Evolutionary conservation across 2,888 invertebrate genomes (phyloP).

Genomic region (Hyalella azteca): DNA sequence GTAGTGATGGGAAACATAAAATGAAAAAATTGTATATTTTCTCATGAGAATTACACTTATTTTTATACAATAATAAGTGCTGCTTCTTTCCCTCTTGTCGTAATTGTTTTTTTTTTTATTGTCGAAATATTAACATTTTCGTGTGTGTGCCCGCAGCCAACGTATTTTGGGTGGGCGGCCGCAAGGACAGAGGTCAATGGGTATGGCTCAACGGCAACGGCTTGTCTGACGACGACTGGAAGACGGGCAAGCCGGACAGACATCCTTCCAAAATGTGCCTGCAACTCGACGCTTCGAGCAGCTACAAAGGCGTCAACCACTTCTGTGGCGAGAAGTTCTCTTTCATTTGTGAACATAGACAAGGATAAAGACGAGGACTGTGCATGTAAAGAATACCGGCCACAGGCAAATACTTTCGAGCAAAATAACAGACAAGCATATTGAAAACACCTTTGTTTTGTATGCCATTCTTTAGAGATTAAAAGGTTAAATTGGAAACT

Average conservation of each 20-base stretch:
- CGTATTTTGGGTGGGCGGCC: slow-evolving; percentile 40
- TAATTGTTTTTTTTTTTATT: too few relatives aligned
- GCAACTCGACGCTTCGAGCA: slow-evolving; percentile 45
- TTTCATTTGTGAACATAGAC: slow-evolving; percentile 53
- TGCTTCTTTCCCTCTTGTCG: too few relatives aligned
- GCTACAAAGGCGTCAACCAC: slow-evolving; percentile 45
- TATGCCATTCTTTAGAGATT: too few relatives aligned
- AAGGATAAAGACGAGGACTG: background rate
- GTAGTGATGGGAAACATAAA: too few relatives aligned
- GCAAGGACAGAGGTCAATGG: slow-evolving; percentile 16
- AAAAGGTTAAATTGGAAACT: too few relatives aligned
- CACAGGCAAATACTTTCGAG: background rate
- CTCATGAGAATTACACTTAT: too few relatives aligned
- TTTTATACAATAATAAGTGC: too few relatives aligned
- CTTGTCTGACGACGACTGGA: slow-evolving; percentile 39
- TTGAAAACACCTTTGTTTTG: background rate
- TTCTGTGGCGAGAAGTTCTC: slow-evolving; percentile 57
- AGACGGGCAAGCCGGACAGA: slow-evolving; percentile 39
- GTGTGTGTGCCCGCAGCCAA: slow-evolving; percentile 13
- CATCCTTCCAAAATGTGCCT: slow-evolving; percentile 45
- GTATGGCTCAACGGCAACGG: slow-evolving; percentile 34
- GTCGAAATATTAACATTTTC: too few relatives aligned
- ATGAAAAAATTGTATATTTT: too few relatives aligned
- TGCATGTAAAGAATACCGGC: background rate
- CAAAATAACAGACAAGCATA: background rate